Conservation (phyloP, 2,888 invertebrate species). For the Nymphalis urticae region DNA sequence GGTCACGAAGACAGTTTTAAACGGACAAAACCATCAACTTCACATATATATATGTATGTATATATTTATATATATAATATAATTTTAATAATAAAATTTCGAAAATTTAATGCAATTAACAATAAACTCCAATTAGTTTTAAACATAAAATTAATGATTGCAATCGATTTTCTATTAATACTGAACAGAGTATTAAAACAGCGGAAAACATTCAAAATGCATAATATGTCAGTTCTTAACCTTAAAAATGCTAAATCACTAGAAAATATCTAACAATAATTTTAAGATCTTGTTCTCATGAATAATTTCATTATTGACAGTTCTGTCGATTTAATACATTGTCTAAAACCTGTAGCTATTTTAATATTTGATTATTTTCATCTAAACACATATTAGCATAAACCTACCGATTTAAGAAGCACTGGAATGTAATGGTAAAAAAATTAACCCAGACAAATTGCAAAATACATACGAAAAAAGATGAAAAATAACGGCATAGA, state of each 20-base stretch:
- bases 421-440: conserved; percentile 59
- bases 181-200: background rate
- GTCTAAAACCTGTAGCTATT: conserved; percentile 23
- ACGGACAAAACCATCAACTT: conserved; percentile 10
- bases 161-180: background rate
- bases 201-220: conserved; percentile 1
- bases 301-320: conserved; percentile 19
- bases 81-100: conserved; percentile 7
- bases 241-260: background rate
- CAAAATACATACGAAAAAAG: too few species aligned
- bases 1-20: background rate
- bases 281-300: background rate
- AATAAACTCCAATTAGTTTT: background rate
- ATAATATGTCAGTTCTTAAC: background rate
- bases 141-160: background rate
- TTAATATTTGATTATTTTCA: conserved; percentile 10
- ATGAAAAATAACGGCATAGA: too few species aligned
- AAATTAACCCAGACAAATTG: too few species aligned
- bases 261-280: background rate
- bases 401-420: conserved; percentile 58
- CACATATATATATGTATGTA: background rate
- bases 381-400: conserved; percentile 41
- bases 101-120: background rate
- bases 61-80: background rate
- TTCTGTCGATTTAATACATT: conserved; percentile 23